A percentile compares a stretch with the other conserved stretches of the same genome.
phyloP scores from a whole-genome alignment of 1,140 invertebrate species.

The Notospermus geniculatus region DNA sequence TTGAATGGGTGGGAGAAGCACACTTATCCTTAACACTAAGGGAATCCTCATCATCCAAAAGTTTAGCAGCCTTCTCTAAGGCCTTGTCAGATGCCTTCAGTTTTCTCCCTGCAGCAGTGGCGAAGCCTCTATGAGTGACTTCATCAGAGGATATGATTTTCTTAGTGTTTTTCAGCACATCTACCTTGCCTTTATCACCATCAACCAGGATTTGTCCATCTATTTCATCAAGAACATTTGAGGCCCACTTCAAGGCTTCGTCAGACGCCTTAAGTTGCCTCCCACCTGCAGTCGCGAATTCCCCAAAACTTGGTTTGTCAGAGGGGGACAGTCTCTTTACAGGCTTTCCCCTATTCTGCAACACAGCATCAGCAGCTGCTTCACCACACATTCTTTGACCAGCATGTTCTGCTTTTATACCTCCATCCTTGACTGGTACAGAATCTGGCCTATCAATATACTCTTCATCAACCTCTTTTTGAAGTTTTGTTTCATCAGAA shows the following conservation, averaged over 20 bases:
- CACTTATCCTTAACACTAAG: background rate
- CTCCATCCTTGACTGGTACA: too few species aligned
- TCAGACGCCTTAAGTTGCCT: background rate
- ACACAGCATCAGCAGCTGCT: too few species aligned
- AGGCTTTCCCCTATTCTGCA: too few species aligned
- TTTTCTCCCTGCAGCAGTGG: background rate
- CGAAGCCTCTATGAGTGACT: background rate
- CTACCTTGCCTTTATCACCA: background rate
- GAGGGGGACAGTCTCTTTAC: background rate
- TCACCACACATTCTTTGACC: too few species aligned
- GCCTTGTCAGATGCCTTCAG: background rate
- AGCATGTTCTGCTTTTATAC: too few species aligned
- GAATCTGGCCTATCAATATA: too few species aligned
- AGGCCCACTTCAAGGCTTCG: background rate
- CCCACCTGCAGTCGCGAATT: background rate
- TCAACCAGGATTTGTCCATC: background rate
- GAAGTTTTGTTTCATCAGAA: slow-evolving; percentile 3
- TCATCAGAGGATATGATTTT: background rate
- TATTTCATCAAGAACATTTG: background rate
- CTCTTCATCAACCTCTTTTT: too few species aligned
- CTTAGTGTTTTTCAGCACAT: background rate
- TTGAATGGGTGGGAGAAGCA: background rate
- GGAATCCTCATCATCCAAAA: background rate
- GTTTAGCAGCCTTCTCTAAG: background rate
- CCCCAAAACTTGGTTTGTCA: background rate